Base-by-base conservation (phyloP, 2,797 vertebrate genomes). In the Momotus momota region DNA sequence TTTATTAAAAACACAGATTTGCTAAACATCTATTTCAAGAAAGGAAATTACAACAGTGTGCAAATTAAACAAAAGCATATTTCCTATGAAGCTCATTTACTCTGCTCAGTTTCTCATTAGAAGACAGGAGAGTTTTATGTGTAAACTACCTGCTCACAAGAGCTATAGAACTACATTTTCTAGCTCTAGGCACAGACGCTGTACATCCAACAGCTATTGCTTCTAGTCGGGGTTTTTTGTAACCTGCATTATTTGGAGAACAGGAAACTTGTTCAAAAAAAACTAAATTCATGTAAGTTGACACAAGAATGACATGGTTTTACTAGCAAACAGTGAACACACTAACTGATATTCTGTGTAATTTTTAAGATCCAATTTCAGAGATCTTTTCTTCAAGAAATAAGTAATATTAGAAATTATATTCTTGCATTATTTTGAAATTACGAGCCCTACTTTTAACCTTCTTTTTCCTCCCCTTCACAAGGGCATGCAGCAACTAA, bases 401-500 rank as follows among this genome's bases (percentile, higher is more conserved):
- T 54, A 87, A 85, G 35, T 67, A 19, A 69, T 74, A 80, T 8
- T 90, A 92, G 27, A 75, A 77, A 85, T 88, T 66, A 83, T 70
- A 94, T 40, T 83, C 38, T 88, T 90, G 88, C 75, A 81, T 79
- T 96, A 95, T 60, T 96, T 93, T 71, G 35, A 96, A 96, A 97
- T 86, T 26, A 25, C 49, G 71, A 95, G 93, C 45, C 88, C 74
- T 96, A 88, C 94, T 97, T 96, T 95, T 98, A 97, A 98, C 90
- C 81, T 77, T 80, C 86, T 96, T 95, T 94, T 89, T 90, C 82
- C 85, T 91, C 81, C 92, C 92, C 79, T 97, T 96, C 89, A 97
- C 90, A 97, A 98, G 97, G 98, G 80, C 86, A 96, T 81, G 96
- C 75, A 93, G 66, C 92, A 97, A 93, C 86, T 96, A 97, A 97